phyloP scores from a whole-genome alignment of 2,888 invertebrate genomes.

The Chloromyia formosa region DNA sequence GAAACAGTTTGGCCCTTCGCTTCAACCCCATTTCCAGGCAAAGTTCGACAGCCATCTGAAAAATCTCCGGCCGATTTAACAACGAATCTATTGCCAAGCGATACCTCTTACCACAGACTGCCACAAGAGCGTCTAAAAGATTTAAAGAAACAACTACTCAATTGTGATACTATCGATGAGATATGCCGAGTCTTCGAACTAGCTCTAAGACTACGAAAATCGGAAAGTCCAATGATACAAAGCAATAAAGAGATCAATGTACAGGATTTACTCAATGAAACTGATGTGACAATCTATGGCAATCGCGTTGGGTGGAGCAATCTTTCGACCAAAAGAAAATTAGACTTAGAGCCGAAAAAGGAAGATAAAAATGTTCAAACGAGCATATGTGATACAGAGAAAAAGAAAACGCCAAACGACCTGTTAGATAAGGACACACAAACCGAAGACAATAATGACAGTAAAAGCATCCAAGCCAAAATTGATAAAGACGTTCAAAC shows the following conservation, averaged over 20 bases:
- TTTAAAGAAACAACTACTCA: slow-evolving; percentile 53
- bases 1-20: slow-evolving; percentile 76
- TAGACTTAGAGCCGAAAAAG: background rate
- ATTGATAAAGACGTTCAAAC: slow-evolving; percentile 49
- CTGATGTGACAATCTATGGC: slow-evolving; percentile 60
- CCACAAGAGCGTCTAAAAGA: slow-evolving; percentile 7
- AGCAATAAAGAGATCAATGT: background rate
- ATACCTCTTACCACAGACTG: background rate
- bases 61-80: background rate
- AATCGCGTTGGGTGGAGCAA: slow-evolving; percentile 51
- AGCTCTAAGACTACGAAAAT: slow-evolving; percentile 52
- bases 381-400: slow-evolving; percentile 24
- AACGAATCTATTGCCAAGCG: slow-evolving; percentile 52
- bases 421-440: slow-evolving; percentile 9
- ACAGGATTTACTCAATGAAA: slow-evolving; percentile 58
- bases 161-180: slow-evolving; percentile 59
- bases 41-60: slow-evolving; percentile 47
- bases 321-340: slow-evolving; percentile 12
- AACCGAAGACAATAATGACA: slow-evolving; percentile 9
- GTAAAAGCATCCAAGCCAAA: background rate
- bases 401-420: background rate
- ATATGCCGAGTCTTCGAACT: slow-evolving; percentile 59
- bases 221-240: background rate
- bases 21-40: slow-evolving; percentile 55
- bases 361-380: slow-evolving; percentile 38